Base-by-base conservation (phyloP, 1,140 invertebrate genomes). In the Habropoda laboriosa region DNA sequence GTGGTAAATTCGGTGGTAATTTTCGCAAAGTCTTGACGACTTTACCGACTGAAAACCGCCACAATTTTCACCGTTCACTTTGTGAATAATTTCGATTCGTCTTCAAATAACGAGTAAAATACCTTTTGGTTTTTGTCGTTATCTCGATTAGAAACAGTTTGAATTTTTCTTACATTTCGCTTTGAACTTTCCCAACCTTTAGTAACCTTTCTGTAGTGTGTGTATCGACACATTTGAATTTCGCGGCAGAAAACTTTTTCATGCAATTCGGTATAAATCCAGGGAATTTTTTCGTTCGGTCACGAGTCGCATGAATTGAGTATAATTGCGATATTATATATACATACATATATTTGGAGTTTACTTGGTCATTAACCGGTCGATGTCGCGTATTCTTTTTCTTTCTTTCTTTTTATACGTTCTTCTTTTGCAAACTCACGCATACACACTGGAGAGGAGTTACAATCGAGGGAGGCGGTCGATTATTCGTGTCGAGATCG, bases 251-350 rank as follows among this genome's bases (percentile, higher is more conserved):
- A 5, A 6, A 6, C 35, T 61, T 42, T 57, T 40, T 38, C n/a
- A n/a, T n/a, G n/a, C n/a, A n/a, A n/a, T n/a, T n/a, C n/a, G n/a
- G n/a, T n/a, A n/a, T n/a, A n/a, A n/a, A n/a, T n/a, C n/a, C n/a
- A n/a, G n/a, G n/a, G n/a, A n/a, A n/a, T 10, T 21, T 35, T 51
- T 47, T 45, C 21, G 30, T 5, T 53, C n/a, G 40, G 12, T 12
- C 40, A 12, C 12, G 10, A 27, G 7, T 67, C 27, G 8, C n/a
- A 16, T 35, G 67, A 18, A 74, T 49, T 74, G 24, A 40, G n/a
- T 63, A 24, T 21, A 53, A 51, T 38, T 21, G 58, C 24, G 67
- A 30, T 42, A 71, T 57, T 71, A 71, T 32, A 51, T n/a, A n/a
- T n/a, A n/a, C n/a, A n/a, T n/a, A n/a, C n/a, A n/a, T n/a, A n/a